phyloP scores from a whole-genome alignment of 2,888 invertebrate species.

The Sicus ferrugineus region DNA sequence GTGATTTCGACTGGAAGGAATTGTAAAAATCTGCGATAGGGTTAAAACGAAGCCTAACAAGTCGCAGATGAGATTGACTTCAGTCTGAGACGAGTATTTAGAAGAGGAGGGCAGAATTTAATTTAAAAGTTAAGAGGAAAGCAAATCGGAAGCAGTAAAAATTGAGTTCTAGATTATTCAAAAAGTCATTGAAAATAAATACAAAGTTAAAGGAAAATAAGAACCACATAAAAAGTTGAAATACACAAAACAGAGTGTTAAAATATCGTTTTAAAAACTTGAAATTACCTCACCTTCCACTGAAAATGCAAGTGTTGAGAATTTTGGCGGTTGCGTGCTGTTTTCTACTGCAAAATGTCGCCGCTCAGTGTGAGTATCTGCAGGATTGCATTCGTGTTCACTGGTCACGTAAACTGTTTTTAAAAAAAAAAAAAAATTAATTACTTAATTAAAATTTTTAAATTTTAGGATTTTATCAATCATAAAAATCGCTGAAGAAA shows the following conservation, averaged over 20 bases:
- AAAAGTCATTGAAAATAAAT: background rate
- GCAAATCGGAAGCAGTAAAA: background rate
- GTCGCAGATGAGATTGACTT: too few relatives aligned
- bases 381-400: too few relatives aligned
- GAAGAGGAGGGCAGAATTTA: background rate
- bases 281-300: too few relatives aligned
- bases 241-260: background rate
- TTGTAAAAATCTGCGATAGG: background rate
- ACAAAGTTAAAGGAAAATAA: background rate
- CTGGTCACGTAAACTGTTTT: too few relatives aligned
- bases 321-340: background rate
- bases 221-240: background rate
- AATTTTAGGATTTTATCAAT: too few relatives aligned
- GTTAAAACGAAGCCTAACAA: background rate
- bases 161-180: too few relatives aligned
- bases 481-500: too few relatives aligned
- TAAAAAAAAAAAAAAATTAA: too few relatives aligned
- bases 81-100: conserved; percentile 9
- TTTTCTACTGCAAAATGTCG: conserved; percentile 18
- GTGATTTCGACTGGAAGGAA: conserved; percentile 6
- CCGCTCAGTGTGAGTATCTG: conserved; percentile 21
- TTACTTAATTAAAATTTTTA: too few relatives aligned
- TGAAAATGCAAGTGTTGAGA: background rate
- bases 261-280: background rate
- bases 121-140: background rate